Percentiles rank a stretch among this genome's conserved stretches.
These are phyloP conservation scores for Oncorhynchus masou DNA, from an alignment of 2,113 vertebrate species.

Conservation along the genomic window DNA sequence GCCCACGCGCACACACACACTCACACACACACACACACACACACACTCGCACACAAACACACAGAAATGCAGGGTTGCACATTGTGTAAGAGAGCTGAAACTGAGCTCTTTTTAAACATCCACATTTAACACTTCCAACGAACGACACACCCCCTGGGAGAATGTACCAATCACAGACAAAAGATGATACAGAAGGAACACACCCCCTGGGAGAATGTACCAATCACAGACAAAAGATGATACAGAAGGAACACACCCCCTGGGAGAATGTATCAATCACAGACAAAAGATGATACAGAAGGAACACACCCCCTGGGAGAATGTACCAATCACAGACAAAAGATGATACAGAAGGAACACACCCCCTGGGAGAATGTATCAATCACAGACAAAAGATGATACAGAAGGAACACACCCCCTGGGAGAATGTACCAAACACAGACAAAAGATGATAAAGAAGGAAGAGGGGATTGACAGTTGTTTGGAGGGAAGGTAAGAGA, in stretches of 20 bases:
- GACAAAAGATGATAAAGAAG: background rate
- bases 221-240: background rate
- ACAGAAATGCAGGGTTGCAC: too few species aligned
- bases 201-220: background rate
- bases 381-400: background rate
- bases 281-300: background rate
- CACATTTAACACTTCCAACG: background rate
- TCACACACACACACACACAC: background rate
- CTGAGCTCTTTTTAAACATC: background rate
- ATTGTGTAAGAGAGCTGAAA: background rate
- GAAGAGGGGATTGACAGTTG: conserved; percentile 3
- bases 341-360: background rate
- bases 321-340: background rate
- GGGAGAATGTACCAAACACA: background rate
- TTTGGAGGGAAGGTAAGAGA: conserved; percentile 2
- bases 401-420: background rate
- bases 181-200: background rate
- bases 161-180: background rate
- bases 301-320: background rate
- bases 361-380: background rate
- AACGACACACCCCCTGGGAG: background rate
- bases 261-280: background rate
- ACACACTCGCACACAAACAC: too few species aligned
- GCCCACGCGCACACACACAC: too few species aligned
- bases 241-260: background rate